Percentiles rank a stretch among this genome's conserved stretches.
Conservation (phyloP, 2,797 vertebrate species). For the Eupleurogrammus muticus region DNA sequence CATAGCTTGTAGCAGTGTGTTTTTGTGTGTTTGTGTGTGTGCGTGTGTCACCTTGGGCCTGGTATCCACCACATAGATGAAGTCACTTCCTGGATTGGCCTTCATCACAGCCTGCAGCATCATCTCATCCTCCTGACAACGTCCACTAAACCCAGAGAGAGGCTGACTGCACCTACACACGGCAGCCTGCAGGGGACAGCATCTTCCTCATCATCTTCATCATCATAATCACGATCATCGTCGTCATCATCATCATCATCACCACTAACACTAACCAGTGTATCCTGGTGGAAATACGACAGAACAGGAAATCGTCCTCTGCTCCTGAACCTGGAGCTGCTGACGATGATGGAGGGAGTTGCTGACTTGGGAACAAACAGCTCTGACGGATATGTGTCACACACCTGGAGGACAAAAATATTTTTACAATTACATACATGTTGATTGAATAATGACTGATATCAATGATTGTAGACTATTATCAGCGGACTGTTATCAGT, state of each 20-base stretch:
- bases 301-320: slow-evolving; percentile 94
- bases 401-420: slow-evolving; percentile 82
- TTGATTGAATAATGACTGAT: too few species aligned
- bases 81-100: slow-evolving; percentile 93
- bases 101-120: slow-evolving; percentile 95
- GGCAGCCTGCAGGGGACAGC: slow-evolving; percentile 87
- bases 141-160: slow-evolving; percentile 94
- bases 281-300: slow-evolving; percentile 91
- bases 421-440: too few species aligned
- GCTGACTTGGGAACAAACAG: slow-evolving; percentile 92
- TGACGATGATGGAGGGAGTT: slow-evolving; percentile 89
- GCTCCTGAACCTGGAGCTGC: slow-evolving; percentile 94
- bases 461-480: too few species aligned
- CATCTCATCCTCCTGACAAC: slow-evolving; percentile 94
- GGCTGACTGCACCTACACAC: slow-evolving; percentile 97
- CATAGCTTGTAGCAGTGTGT: background rate
- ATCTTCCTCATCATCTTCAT: too few species aligned
- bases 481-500: too few species aligned
- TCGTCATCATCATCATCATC: too few species aligned
- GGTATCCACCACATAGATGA: slow-evolving; percentile 96
- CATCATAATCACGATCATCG: background rate
- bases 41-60: slow-evolving; percentile 88
- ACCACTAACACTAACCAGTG: slow-evolving; percentile 84
- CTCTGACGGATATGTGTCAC: slow-evolving; percentile 92
- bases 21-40: background rate